Conservation (phyloP, 2,888 invertebrate species). For the Cryptocephalus primarius region DNA sequence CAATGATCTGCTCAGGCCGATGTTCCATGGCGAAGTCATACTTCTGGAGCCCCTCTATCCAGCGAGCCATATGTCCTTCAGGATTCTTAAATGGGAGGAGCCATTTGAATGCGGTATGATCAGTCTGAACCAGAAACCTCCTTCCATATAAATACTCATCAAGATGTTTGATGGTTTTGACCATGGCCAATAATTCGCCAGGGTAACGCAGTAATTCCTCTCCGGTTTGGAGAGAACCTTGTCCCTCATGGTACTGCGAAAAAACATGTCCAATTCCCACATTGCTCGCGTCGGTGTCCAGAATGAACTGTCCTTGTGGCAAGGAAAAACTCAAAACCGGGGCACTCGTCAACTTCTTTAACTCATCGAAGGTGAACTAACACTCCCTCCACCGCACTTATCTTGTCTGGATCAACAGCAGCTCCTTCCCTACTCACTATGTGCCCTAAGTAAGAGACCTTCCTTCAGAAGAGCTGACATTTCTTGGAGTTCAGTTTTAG, state of each 20-base stretch:
- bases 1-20: neutral
- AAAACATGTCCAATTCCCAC: slow-evolving; percentile 1
- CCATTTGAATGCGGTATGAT: slow-evolving; percentile 25
- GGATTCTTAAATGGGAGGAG: slow-evolving; percentile 23
- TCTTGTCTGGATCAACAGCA: neutral
- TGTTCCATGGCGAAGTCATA: slow-evolving; percentile 17
- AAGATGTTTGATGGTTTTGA: slow-evolving; percentile 18
- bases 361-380: no score
- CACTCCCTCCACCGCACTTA: slow-evolving; percentile 1
- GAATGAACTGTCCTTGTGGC: neutral
- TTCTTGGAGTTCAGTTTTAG: no score
- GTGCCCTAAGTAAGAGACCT: slow-evolving; percentile 9
- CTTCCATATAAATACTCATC: slow-evolving; percentile 22
- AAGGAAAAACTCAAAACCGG: no score
- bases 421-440: neutral
- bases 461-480: neutral
- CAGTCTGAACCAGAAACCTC: slow-evolving; percentile 16
- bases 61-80: slow-evolving; percentile 26
- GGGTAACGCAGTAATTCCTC: slow-evolving; percentile 18
- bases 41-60: slow-evolving; percentile 20
- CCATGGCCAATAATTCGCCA: slow-evolving; percentile 6
- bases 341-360: no score
- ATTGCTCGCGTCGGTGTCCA: slow-evolving; percentile 7
- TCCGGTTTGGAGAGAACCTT: slow-evolving; percentile 10
- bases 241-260: neutral